A percentile compares a stretch with the other conserved stretches of the same genome.
phyloP scores from a whole-genome alignment of 2,888 invertebrate species.

The Vandiemenella viatica region DNA sequence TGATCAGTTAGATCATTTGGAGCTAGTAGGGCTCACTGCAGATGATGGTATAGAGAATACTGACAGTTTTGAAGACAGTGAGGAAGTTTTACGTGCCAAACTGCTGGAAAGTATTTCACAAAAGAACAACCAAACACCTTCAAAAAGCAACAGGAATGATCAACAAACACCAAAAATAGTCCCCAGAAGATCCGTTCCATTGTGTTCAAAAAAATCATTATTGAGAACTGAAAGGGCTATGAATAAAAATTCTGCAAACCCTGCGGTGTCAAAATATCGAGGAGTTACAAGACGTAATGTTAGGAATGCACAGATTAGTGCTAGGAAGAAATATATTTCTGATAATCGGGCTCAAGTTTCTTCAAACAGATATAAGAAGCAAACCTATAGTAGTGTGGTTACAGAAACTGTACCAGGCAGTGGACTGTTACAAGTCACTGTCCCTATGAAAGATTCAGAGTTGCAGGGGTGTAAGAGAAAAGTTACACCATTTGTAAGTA shows the following conservation, averaged over 20 bases:
- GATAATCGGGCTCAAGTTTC: too few species aligned
- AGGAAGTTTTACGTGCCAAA: slow-evolving; percentile 2
- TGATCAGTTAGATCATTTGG: not conserved
- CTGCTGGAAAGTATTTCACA: not conserved
- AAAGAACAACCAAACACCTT: not conserved
- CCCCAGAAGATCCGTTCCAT: not conserved
- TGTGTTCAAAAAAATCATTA: not conserved
- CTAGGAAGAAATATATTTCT: too few species aligned
- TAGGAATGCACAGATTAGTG: too few species aligned
- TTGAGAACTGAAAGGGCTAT: not conserved
- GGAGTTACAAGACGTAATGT: too few species aligned
- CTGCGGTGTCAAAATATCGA: not conserved
- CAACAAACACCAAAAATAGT: not conserved
- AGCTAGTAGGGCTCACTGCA: not conserved
- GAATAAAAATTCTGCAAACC: not conserved
- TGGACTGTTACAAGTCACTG: slow-evolving; percentile 2
- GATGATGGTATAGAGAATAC: not conserved
- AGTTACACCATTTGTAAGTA: not conserved
- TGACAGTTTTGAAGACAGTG: not conserved
- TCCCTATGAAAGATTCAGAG: not conserved
- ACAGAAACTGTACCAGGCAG: not conserved
- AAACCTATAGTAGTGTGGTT: not conserved
- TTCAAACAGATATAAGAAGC: not conserved
- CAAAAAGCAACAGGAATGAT: not conserved
- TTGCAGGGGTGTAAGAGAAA: not conserved